Conservation (phyloP, 2,888 invertebrate genomes). For the Pharmacophagus antenor region DNA sequence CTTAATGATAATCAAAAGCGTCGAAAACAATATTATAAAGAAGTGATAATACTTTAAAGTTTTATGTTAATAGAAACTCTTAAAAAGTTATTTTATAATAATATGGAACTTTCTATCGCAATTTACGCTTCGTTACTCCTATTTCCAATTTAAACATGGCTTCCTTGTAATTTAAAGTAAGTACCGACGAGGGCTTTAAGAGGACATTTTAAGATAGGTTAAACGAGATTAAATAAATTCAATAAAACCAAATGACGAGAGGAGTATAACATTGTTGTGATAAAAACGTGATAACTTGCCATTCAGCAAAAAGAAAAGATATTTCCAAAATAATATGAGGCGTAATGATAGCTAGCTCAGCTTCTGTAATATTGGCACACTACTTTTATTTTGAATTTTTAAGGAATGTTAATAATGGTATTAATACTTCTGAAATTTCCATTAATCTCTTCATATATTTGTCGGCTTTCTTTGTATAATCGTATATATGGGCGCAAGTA, state of each 20-base stretch:
- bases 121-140: constrained; percentile 59
- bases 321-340: no score
- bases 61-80: background rate
- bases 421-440: no score
- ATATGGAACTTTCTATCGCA: constrained; percentile 48
- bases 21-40: no score
- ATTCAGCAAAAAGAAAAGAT: no score
- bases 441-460: no score
- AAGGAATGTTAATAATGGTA: no score
- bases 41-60: background rate
- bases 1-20: background rate
- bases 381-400: no score
- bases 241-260: background rate
- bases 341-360: no score
- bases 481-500: no score
- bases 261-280: background rate
- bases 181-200: constrained; percentile 24
- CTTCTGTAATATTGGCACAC: no score
- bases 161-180: constrained; percentile 29
- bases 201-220: constrained; percentile 22
- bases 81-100: constrained; percentile 5
- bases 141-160: constrained; percentile 34
- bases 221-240: constrained; percentile 1
- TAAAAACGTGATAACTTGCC: background rate
- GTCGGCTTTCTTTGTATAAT: no score